These are phyloP conservation scores for Parnassius mnemosyne DNA, from an alignment of 2,888 invertebrate genomes.

Conservation along the genomic window DNA sequence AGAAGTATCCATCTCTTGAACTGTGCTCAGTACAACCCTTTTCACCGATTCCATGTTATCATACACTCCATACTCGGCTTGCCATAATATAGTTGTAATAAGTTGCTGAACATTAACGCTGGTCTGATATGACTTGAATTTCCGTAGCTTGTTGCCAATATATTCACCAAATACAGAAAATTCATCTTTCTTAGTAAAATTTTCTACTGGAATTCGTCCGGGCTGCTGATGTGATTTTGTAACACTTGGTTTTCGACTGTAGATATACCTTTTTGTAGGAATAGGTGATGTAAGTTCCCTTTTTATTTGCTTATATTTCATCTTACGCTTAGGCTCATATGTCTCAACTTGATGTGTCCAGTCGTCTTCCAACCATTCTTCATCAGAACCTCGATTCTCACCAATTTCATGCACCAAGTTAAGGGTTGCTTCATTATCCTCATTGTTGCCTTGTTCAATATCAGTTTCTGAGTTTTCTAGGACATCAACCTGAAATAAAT, in stretches of 20 bases:
- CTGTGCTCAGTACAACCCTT: conserved; percentile 54
- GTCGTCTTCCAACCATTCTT: conserved; percentile 72
- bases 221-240: conserved; percentile 41
- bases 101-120: conserved; percentile 68
- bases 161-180: conserved; percentile 70
- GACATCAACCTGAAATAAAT: conserved; percentile 54
- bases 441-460: conserved; percentile 37
- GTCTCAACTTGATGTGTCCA: conserved; percentile 54
- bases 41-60: conserved; percentile 66
- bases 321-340: conserved; percentile 52
- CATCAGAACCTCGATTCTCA: conserved; percentile 51
- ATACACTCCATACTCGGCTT: conserved; percentile 69
- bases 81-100: conserved; percentile 71
- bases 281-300: conserved; percentile 59
- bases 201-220: conserved; percentile 2
- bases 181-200: conserved; percentile 50
- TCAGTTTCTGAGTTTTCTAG: conserved; percentile 52
- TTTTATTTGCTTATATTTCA: conserved; percentile 59
- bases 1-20: conserved; percentile 38
- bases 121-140: conserved; percentile 55
- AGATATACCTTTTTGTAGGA: conserved; percentile 25
- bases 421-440: conserved; percentile 49
- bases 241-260: conserved; percentile 29
- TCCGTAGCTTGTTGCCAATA: conserved; percentile 67
- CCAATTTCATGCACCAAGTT: conserved; percentile 63